Percentiles rank a stretch among this genome's conserved stretches.
Evolutionary conservation across 2,888 invertebrate genomes (phyloP).

Genomic region (Timandra comae): DNA sequence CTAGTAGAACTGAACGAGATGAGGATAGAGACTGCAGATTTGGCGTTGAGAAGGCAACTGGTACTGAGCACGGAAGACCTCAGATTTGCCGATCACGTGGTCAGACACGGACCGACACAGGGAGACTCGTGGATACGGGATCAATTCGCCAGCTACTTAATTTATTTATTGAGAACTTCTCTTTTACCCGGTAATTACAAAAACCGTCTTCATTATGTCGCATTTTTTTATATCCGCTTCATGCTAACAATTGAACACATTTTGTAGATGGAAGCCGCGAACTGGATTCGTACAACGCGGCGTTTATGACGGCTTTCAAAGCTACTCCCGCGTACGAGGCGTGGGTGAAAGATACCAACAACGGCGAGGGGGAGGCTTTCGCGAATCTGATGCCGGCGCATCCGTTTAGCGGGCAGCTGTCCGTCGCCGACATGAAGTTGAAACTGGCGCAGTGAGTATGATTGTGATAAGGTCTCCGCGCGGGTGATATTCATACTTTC

Average conservation of each 20-base stretch:
- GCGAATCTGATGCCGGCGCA: conserved; percentile 87
- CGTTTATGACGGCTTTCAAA: conserved; percentile 90
- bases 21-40: conserved; percentile 88
- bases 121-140: conserved; percentile 98
- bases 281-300: conserved; percentile 90
- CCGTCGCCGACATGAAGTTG: conserved; percentile 95
- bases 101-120: conserved; percentile 83
- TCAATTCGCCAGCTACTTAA: conserved; percentile 91
- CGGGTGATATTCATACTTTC: too few species aligned
- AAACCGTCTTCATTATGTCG: too few species aligned
- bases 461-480: too few species aligned
- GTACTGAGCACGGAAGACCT: conserved; percentile 95
- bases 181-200: conserved; percentile 83
- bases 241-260: too few species aligned
- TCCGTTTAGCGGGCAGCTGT: conserved; percentile 95
- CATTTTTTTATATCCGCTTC: too few species aligned
- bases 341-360: conserved; percentile 82
- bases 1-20: conserved; percentile 92
- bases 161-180: conserved; percentile 88
- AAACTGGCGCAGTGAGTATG: conserved; percentile 90
- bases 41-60: conserved; percentile 88
- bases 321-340: conserved; percentile 91
- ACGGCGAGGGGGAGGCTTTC: conserved; percentile 80
- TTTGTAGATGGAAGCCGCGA: conserved; percentile 83
- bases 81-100: conserved; percentile 95